Evolutionary conservation across 1,140 invertebrate genomes (phyloP), one percentile per base, ranked within the genome.

Genomic region (Orchesella cincta): DNA sequence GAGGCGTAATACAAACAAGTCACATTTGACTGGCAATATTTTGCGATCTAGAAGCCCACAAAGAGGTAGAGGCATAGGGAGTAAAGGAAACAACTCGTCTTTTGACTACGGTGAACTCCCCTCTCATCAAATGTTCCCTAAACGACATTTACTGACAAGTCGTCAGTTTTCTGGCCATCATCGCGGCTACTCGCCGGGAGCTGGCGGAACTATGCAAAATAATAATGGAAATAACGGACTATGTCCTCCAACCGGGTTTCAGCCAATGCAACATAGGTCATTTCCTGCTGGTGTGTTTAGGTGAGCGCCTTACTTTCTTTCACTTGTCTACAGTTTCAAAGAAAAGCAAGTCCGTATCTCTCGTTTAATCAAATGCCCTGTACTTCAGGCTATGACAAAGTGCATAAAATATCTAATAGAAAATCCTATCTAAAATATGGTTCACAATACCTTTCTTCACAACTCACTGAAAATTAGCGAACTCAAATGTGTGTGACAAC

Each of bases 41-140:
- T 35, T 73, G 2, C 34, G 71, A 28, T 39, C 35, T 8, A 36
- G 71, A 39, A 73, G 71, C 28, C 71, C 71, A 31, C 71, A 73
- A 29, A 12, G 71, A 51, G 39, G 20, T 8, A 3, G 35, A 14
- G 67, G 73, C 64, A 71, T 34, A 34, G 76, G 35, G 39, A 46
- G 77, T 73, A 74, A 28, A n/a, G 29, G 35, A 62, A 75, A 79
- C 39, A 76, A 81, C 51, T 74, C 74, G 52, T 78, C 76, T 16
- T 81, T 81, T 76, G 80, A 81, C 72, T 81, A 81, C 39, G 80
- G 80, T 35, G 80, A 81, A 76, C 75, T 81, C 2, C 80, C 80
- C 0, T 78, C 76, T 29, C 80, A 81, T 64, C 80, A 81, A 78
- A 81, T 79, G 78, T 81, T 81, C 73, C 80, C 80, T 16, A 81